A percentile compares a stretch with the other conserved stretches of the same genome.
Evolutionary conservation across 1,140 invertebrate genomes (phyloP).

Genomic region (Polypedilum vanderplanki): DNA sequence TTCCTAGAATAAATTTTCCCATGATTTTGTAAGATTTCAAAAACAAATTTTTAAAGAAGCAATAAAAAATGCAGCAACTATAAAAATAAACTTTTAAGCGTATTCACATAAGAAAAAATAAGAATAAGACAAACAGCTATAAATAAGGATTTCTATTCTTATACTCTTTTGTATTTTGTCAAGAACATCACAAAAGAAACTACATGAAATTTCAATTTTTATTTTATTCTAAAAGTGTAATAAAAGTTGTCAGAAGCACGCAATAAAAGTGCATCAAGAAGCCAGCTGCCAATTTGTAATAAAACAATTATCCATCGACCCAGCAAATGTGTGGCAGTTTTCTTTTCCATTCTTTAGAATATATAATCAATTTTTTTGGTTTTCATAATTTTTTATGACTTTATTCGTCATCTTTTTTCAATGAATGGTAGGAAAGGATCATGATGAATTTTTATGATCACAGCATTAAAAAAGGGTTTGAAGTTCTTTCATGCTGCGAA

Average conservation of each 20-base stretch:
- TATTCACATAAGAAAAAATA: background rate
- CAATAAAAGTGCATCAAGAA: background rate
- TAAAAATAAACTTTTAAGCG: background rate
- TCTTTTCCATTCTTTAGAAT: background rate
- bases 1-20: too few relatives aligned
- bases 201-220: constrained; percentile 7
- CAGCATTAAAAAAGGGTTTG: background rate
- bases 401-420: background rate
- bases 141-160: constrained; percentile 22
- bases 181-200: background rate
- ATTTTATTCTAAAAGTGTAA: background rate
- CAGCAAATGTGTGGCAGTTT: background rate
- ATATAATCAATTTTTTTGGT: constrained; percentile 15
- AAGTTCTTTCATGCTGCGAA: background rate
- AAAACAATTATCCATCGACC: constrained; percentile 23
- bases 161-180: constrained; percentile 3
- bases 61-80: background rate
- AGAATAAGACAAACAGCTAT: background rate
- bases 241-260: background rate
- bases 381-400: constrained; percentile 28
- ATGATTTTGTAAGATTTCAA: background rate
- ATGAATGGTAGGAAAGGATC: background rate
- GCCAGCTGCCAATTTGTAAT: constrained; percentile 28
- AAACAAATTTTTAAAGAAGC: too few relatives aligned
- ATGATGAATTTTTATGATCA: constrained; percentile 16